Base-by-base conservation (phyloP, 1,140 invertebrate species). In the Lanistes nyassanus region DNA sequence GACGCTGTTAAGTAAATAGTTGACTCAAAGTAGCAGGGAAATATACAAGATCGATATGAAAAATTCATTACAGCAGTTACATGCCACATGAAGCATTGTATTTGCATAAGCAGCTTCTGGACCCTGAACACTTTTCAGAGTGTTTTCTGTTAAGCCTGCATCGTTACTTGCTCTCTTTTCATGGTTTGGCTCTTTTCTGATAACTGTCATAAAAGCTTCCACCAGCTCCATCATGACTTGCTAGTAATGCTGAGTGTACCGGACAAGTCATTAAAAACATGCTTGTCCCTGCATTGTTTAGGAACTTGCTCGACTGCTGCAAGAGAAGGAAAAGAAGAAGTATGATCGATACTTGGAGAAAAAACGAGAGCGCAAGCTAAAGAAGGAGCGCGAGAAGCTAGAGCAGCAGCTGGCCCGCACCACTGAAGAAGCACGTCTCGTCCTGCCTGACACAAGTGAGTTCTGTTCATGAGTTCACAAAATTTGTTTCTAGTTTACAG, bases 241-340 rank as follows among this genome's bases (percentile, higher is more conserved):
- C n/a, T n/a, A n/a, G n/a, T n/a, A n/a, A n/a, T n/a, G n/a, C n/a
- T n/a, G n/a, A n/a, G n/a, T n/a, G n/a, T n/a, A n/a, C 9, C 2
- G 42, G 42, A 47, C 9, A 16, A 6, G 9, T 16, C 5, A 47
- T 47, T 13, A 9, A 36, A 26, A 21, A 0, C 36, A 60, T n/a
- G 4, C 55, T 73, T 5, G 13, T 42, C 23, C 29, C 9, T 34
- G n/a, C 34, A 16, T 26, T 56, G 62, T 78, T 3, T 47, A 90
- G 89, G 84, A 85, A 75, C 79, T 89, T 56, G 88, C 89, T 6
- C 74, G 83, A 42, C 79, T 82, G 64, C 77, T 88, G 34, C 88
- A 90, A 75, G 87, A 88, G 51, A 89, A 88, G 76, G 90, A 90
- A 76, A 88, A 87, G 74, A 73, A 82, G 66, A 83, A 84, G 70